These are phyloP conservation scores for Peromyscus maniculatus DNA, from an alignment of 2,113 vertebrate genomes.

Conservation along the genomic window DNA sequence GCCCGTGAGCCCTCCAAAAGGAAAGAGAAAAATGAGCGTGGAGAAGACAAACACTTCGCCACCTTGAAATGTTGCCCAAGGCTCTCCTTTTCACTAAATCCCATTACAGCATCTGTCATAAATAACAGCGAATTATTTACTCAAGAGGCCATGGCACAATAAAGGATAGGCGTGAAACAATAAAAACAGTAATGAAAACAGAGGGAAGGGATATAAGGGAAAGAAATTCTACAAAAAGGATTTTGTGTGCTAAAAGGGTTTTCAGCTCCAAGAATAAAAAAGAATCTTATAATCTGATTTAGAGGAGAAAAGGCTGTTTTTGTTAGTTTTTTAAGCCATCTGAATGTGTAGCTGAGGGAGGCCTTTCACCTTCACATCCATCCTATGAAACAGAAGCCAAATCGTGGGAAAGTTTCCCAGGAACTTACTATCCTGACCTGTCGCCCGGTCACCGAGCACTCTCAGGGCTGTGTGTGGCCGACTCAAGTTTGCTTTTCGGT, in stretches of 20 bases:
- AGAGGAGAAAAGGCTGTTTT: not conserved
- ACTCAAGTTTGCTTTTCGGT: not conserved
- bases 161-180: constrained; percentile 20
- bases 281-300: constrained; percentile 42
- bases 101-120: constrained; percentile 52
- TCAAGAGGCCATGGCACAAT: constrained; percentile 14
- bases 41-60: not conserved
- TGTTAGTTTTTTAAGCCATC: not conserved
- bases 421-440: not conserved
- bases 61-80: constrained; percentile 42
- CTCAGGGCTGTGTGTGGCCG: not conserved
- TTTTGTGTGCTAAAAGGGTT: constrained; percentile 54
- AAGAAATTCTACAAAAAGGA: constrained; percentile 18
- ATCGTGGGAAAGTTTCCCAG: not conserved
- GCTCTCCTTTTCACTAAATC: constrained; percentile 50
- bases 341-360: not conserved
- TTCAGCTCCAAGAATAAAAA: constrained; percentile 3
- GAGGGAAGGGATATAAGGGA: not conserved
- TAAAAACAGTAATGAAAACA: not conserved
- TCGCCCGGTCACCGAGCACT: not conserved
- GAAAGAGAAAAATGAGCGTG: not conserved
- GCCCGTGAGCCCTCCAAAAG: not conserved
- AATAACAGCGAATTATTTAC: constrained; percentile 61
- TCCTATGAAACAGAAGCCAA: not conserved
- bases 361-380: not conserved